Base-by-base conservation (phyloP, 2,113 vertebrate genomes). In the Gopherus flavomarginatus region DNA sequence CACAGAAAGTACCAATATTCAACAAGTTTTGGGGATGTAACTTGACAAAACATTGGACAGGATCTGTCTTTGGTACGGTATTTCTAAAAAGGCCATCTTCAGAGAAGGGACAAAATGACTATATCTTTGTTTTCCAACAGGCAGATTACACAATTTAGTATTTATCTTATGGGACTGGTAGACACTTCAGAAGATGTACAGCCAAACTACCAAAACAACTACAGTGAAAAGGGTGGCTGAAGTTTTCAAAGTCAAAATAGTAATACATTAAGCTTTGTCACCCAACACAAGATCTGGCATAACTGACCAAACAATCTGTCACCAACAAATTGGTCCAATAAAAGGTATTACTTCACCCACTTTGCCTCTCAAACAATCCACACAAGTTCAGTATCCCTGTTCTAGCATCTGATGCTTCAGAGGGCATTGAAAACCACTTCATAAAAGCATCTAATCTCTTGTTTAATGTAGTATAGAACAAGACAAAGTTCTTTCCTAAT, bases 21-120 rank as follows among this genome's bases (percentile, higher is more conserved):
- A 83, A 22, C 53, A 91, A 1, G 75, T 84, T 86, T 72, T 79
- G 7, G 47, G 53, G 1, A 62, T 0, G 13, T 52, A 10, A 35
- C 35, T 47, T 54, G n/a, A 38, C 42, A 31, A 87, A 11, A 69
- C 35, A 52, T 21, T 7, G 81, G 16, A 26, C 42, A 91, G 24
- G 82, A 86, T 0, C 4, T 11, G 11, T 0, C 21, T 17, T 69
- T 44, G 42, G 1, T 0, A 44, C 6, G 10, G 24, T 26, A 69
- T 56, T 85, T 13, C 38, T 69, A 82, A 72, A 72, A 72, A 38
- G 24, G 11, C 12, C 49, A 88, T 56, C 85, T 81, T 57, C 86
- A 57, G 17, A 29, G 3, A 53, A 77, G 84, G 86, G 24, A 31
- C 62, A 54, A 89, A 92, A 78, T n/a, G 85, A 54, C 65, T 22